phyloP scores from a whole-genome alignment of 2,797 vertebrate species.

The Oreortyx pictus region DNA sequence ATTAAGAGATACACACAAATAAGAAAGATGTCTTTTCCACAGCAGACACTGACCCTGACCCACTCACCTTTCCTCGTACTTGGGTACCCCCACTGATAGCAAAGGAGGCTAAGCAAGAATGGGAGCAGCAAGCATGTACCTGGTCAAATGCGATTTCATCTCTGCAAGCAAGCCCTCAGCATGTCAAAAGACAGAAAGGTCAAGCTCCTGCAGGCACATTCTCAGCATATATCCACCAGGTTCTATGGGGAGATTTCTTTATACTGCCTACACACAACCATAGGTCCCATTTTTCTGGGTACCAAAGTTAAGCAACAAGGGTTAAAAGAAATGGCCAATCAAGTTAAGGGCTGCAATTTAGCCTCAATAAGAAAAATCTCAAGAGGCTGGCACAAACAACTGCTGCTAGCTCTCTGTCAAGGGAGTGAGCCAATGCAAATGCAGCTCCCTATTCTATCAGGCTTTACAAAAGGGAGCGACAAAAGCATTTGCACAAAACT shows the following conservation, averaged over 20 bases:
- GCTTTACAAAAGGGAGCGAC: conserved; percentile 34
- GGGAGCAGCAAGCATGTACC: background rate
- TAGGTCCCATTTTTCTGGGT: background rate
- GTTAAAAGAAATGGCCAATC: background rate
- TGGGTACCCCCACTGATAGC: background rate
- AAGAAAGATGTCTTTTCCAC: background rate
- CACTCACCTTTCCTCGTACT: background rate
- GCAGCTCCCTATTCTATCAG: background rate
- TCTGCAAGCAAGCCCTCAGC: background rate
- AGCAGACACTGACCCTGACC: background rate
- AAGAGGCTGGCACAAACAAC: conserved; percentile 1
- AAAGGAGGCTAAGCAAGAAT: background rate
- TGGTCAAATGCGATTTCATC: background rate
- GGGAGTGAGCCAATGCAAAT: background rate
- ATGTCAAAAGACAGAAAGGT: background rate
- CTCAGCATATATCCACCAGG: fast-evolving
- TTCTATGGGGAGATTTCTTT: background rate
- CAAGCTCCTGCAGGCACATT: background rate
- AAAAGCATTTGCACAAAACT: conserved; percentile 43
- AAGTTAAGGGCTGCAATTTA: background rate
- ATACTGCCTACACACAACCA: background rate
- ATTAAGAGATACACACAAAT: background rate
- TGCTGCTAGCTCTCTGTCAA: background rate
- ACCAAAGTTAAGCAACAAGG: background rate
- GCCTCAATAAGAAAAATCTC: background rate